These are phyloP conservation scores for Daktulosphaira vitifoliae DNA, from an alignment of 1,140 invertebrate species.

Conservation along the genomic window DNA sequence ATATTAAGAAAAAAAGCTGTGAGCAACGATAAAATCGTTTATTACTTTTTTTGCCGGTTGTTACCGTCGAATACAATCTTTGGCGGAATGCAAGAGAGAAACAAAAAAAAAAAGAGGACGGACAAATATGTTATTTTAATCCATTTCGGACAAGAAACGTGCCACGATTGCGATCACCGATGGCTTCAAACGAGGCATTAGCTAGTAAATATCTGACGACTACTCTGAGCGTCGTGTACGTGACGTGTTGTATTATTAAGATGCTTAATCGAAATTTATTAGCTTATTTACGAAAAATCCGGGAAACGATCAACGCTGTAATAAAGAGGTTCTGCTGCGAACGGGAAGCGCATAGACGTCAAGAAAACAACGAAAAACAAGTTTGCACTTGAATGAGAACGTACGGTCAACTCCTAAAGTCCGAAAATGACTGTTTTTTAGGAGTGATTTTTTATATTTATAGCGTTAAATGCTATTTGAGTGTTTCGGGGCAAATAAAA, in stretches of 20 bases:
- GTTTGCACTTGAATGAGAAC: too few species aligned
- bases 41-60: neutral
- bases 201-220: neutral
- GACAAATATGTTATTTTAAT: neutral
- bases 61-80: neutral
- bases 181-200: neutral
- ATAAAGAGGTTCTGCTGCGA: neutral
- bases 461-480: too few species aligned
- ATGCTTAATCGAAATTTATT: slow-evolving; percentile 10
- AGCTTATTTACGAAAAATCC: slow-evolving; percentile 18
- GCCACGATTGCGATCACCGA: slow-evolving; percentile 18
- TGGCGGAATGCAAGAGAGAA: neutral
- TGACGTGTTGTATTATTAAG: neutral
- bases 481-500: too few species aligned
- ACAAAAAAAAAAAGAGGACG: neutral
- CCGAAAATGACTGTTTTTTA: too few species aligned
- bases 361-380: too few species aligned
- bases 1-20: too few species aligned
- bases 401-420: too few species aligned
- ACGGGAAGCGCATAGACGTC: neutral
- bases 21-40: too few species aligned
- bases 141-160: neutral
- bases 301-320: neutral
- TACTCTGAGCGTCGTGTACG: neutral
- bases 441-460: too few species aligned